Evolutionary conservation across 2,888 invertebrate species (phyloP).

Genomic region (Sphaerophoria rueppellii): DNA sequence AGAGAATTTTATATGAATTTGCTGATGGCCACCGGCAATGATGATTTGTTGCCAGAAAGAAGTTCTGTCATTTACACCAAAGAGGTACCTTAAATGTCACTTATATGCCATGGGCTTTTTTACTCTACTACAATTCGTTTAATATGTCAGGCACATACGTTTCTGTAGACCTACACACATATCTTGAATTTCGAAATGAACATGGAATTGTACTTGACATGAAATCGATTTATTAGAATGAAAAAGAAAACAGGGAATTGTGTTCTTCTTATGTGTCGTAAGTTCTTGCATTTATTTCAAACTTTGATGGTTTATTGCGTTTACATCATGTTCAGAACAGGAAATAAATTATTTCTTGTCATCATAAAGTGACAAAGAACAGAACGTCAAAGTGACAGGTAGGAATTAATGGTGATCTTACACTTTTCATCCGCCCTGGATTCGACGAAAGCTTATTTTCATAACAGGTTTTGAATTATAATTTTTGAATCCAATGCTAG

Average conservation of each 20-base stretch:
- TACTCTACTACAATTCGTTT: slow-evolving; percentile 20
- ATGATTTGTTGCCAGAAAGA: slow-evolving; percentile 13
- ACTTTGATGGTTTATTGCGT: no score
- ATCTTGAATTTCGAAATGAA: slow-evolving; percentile 46
- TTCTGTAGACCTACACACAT: not conserved
- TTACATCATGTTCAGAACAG: no score
- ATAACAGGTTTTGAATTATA: no score
- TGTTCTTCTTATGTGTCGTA: not conserved
- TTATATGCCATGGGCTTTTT: slow-evolving; percentile 17
- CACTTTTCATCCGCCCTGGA: no score
- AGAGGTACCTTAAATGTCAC: slow-evolving; percentile 36
- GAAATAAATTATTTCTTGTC: no score
- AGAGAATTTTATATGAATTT: slow-evolving; percentile 10
- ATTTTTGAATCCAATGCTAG: not conserved
- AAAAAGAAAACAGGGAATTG: slow-evolving; percentile 4
- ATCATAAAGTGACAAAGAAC: no score
- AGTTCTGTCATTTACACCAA: slow-evolving; percentile 12
- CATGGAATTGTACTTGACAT: slow-evolving; percentile 60
- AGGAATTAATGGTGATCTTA: no score
- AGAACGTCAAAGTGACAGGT: no score
- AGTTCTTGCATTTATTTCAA: not conserved
- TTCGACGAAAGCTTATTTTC: no score
- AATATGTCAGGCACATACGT: slow-evolving; percentile 53
- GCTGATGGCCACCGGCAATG: slow-evolving; percentile 7
- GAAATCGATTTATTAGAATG: slow-evolving; percentile 44